Conservation (phyloP, 2,113 vertebrate genomes). For the Gallinago undulata region DNA sequence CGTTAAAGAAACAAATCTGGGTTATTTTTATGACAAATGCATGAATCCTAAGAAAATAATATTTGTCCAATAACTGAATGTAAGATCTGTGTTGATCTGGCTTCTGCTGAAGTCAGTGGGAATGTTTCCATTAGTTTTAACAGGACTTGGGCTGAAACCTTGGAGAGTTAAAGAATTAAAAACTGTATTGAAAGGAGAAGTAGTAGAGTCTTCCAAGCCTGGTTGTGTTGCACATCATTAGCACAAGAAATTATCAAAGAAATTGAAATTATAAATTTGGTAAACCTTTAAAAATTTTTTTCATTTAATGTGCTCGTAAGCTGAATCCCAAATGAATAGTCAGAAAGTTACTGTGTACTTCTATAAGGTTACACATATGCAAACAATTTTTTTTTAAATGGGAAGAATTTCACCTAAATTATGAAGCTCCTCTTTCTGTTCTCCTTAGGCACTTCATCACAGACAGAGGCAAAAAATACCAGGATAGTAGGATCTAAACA, state of each 20-base stretch:
- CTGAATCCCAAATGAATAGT: background rate
- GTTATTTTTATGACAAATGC: conserved; percentile 41
- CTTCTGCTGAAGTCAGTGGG: background rate
- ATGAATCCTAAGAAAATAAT: background rate
- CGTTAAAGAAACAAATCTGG: conserved; percentile 40
- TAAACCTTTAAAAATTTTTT: background rate
- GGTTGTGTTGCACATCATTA: background rate
- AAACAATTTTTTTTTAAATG: background rate
- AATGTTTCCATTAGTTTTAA: background rate
- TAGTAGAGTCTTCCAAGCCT: background rate
- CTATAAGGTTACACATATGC: background rate
- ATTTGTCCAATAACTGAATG: background rate
- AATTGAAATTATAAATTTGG: background rate
- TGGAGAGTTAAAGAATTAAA: background rate
- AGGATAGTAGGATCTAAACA: background rate
- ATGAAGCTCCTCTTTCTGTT: background rate
- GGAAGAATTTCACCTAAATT: background rate
- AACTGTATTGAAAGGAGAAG: background rate
- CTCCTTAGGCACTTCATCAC: background rate
- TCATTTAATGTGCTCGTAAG: background rate
- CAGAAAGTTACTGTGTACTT: background rate
- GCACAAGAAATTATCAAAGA: background rate
- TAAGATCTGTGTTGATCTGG: background rate
- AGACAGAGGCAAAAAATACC: background rate
- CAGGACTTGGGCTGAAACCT: background rate